Conservation (phyloP, 2,888 invertebrate genomes). For the Teinopalpus imperialis region DNA sequence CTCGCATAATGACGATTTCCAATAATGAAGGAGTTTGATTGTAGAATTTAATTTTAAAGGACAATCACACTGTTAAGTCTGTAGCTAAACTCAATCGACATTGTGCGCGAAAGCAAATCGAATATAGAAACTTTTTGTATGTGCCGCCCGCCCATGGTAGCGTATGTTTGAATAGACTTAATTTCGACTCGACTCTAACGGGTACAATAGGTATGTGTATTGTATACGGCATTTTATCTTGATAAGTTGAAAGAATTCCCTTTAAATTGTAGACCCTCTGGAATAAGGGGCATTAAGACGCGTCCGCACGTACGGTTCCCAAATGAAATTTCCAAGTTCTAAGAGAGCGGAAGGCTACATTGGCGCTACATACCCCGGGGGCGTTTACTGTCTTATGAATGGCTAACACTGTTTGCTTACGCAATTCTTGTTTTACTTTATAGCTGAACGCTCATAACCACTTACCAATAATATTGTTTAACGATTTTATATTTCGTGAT, state of each 20-base stretch:
- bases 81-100: constrained; percentile 37
- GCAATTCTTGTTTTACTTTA: constrained; percentile 45
- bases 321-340: constrained; percentile 74
- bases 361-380: constrained; percentile 36
- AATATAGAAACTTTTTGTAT: constrained; percentile 58
- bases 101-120: constrained; percentile 54
- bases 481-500: too few species aligned
- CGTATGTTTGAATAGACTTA: constrained; percentile 52
- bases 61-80: constrained; percentile 48
- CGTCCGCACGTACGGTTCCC: constrained; percentile 67
- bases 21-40: constrained; percentile 45
- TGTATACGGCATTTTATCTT: constrained; percentile 36
- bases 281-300: constrained; percentile 62
- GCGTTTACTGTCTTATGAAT: constrained; percentile 44
- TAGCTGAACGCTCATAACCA: constrained; percentile 33
- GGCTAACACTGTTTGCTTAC: constrained; percentile 46
- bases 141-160: constrained; percentile 45
- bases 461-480: too few species aligned
- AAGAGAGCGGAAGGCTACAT: constrained; percentile 41
- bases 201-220: constrained; percentile 33
- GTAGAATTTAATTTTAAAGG: constrained; percentile 34
- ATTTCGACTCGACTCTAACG: constrained; percentile 71
- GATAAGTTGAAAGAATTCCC: constrained; percentile 59
- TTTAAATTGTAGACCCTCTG: constrained; percentile 32
- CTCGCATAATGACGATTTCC: constrained; percentile 44